Evolutionary conservation across 2,797 vertebrate species (phyloP).

Genomic region (Loris lydekkerianus): DNA sequence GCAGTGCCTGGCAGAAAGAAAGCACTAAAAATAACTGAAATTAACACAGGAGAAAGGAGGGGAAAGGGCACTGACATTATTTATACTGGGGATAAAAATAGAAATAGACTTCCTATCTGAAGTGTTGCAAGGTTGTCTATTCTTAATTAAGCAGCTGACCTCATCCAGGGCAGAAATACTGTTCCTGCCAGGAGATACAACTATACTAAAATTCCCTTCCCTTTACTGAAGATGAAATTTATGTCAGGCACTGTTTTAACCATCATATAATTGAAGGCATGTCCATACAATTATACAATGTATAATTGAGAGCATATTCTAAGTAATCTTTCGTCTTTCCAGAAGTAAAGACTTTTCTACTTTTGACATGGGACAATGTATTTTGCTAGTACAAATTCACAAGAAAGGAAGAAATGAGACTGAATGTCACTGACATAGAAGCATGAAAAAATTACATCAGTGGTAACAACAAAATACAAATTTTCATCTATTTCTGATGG

Average conservation of each 20-base stretch:
- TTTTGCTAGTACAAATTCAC: constrained; percentile 64
- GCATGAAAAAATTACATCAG: constrained; percentile 52
- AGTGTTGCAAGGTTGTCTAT: background rate
- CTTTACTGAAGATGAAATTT: background rate
- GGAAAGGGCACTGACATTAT: background rate
- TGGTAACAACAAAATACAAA: constrained; percentile 70
- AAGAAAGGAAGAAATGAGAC: constrained; percentile 56
- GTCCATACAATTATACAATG: background rate
- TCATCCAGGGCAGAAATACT: background rate
- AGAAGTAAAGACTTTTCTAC: constrained; percentile 37
- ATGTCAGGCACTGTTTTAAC: background rate
- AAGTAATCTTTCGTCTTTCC: constrained; percentile 47
- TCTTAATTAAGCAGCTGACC: background rate
- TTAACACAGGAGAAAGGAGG: background rate
- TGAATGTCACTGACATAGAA: constrained; percentile 63
- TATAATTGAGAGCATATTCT: constrained; percentile 54
- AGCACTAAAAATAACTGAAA: constrained; percentile 42
- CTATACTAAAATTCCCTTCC: background rate
- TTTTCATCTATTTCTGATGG: constrained; percentile 74
- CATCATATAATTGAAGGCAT: background rate
- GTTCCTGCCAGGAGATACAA: background rate
- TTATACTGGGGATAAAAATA: background rate
- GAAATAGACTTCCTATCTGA: background rate
- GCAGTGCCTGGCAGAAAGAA: background rate
- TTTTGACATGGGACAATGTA: constrained; percentile 73